Percentiles rank a stretch among this genome's conserved stretches.
phyloP scores from a whole-genome alignment of 2,888 invertebrate genomes.

The Stenolophus ochropezus region DNA sequence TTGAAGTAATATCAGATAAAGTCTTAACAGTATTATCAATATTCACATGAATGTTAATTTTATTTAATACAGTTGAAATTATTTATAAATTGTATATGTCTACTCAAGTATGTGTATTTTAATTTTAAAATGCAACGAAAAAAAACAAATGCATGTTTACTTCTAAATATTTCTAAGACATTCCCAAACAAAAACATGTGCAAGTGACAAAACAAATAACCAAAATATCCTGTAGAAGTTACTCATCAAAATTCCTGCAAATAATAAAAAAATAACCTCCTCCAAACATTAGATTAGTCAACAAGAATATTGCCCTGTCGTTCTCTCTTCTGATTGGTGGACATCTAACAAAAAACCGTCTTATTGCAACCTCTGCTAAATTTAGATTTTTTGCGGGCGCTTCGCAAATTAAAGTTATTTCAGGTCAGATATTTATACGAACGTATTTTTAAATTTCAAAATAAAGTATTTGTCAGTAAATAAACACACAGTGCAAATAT shows the following conservation, averaged over 20 bases:
- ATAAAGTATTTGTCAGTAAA: slow-evolving; percentile 14
- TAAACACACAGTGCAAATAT: slow-evolving; percentile 8
- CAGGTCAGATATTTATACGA: slow-evolving; percentile 31
- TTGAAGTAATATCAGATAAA: no score
- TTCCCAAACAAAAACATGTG: no score
- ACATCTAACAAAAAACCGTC: neutral
- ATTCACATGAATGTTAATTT: no score
- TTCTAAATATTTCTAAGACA: no score
- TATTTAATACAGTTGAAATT: no score
- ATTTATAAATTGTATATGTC: no score
- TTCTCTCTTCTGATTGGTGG: neutral
- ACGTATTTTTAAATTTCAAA: slow-evolving; percentile 27
- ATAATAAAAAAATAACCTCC: neutral
- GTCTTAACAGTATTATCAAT: no score
- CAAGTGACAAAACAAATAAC: neutral
- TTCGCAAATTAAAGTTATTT: slow-evolving; percentile 24
- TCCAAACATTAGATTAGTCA: neutral
- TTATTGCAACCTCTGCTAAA: neutral
- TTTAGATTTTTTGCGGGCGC: neutral
- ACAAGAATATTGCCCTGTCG: neutral
- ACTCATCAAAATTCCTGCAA: neutral
- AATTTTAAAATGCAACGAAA: no score
- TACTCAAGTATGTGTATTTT: no score
- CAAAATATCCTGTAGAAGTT: neutral
- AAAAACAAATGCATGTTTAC: no score